Conservation (phyloP, 2,888 invertebrate genomes). For the Thecocarcelia acutangulata region DNA sequence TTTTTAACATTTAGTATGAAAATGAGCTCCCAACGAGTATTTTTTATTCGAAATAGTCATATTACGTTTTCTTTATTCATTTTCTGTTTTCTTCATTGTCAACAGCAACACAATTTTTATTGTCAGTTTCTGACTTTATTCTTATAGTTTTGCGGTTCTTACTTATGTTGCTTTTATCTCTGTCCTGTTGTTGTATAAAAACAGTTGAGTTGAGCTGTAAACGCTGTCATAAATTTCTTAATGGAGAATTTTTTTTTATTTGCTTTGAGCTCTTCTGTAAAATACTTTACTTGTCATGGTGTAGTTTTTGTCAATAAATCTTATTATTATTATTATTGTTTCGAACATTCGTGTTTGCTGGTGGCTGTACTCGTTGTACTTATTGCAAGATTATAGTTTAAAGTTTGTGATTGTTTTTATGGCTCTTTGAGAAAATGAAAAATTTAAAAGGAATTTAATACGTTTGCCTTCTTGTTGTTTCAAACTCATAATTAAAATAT, state of each 20-base stretch:
- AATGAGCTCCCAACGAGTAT: background rate
- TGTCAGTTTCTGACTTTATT: background rate
- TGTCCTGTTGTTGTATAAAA: background rate
- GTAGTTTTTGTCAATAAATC: conserved; percentile 37
- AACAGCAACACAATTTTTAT: background rate
- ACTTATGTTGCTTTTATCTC: background rate
- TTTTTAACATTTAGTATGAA: background rate
- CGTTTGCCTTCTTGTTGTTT: conserved; percentile 8
- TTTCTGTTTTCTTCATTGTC: conserved; percentile 4
- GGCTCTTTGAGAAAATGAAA: conserved; percentile 1
- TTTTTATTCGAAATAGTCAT: too few relatives aligned
- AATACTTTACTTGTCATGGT: conserved; percentile 10
- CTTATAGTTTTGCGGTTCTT: background rate
- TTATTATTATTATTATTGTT: conserved; percentile 35
- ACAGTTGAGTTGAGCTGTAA: conserved; percentile 19
- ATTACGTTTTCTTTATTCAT: background rate
- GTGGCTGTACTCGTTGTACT: background rate
- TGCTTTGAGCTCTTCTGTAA: conserved; percentile 2
- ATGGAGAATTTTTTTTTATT: conserved; percentile 37
- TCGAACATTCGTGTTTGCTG: background rate
- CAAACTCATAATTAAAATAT: conserved; percentile 42
- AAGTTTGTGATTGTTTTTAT: background rate
- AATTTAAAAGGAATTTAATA: conserved; percentile 44
- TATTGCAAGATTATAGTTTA: background rate
- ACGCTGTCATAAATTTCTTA: conserved; percentile 47